Conservation (phyloP, 2,797 vertebrate species). For the Rhodeus uyekii region DNA sequence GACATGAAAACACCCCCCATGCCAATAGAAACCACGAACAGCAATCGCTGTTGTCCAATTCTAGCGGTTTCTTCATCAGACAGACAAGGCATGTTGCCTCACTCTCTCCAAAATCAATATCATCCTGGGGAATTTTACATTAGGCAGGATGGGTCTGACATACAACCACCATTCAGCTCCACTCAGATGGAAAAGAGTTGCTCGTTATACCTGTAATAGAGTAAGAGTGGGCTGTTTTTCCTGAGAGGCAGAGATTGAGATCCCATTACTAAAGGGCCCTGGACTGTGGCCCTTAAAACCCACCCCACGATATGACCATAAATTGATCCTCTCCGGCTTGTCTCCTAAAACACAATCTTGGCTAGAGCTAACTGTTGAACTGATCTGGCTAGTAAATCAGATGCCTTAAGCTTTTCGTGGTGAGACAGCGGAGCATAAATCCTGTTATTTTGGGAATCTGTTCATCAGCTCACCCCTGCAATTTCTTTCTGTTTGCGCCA, state of each 20-base stretch:
- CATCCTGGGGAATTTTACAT: slow-evolving; percentile 11
- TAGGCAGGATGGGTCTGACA: not conserved
- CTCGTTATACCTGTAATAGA: slow-evolving; percentile 39
- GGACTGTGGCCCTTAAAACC: slow-evolving; percentile 23
- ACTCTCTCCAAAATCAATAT: slow-evolving; percentile 28
- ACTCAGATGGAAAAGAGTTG: slow-evolving; percentile 28
- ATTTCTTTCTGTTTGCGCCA: not conserved
- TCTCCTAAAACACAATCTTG: slow-evolving; percentile 28
- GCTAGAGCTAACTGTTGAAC: slow-evolving; percentile 13
- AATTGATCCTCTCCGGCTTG: slow-evolving; percentile 18
- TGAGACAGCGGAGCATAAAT: slow-evolving; percentile 12
- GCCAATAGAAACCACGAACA: not conserved
- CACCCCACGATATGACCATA: slow-evolving; percentile 12
- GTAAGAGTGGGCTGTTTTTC: slow-evolving; percentile 27
- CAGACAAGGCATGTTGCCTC: not conserved
- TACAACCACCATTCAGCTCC: slow-evolving; percentile 21
- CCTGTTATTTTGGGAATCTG: slow-evolving; percentile 8
- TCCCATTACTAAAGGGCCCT: slow-evolving; percentile 4
- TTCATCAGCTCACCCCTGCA: not conserved
- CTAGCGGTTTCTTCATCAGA: slow-evolving; percentile 18
- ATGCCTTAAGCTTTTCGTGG: not conserved
- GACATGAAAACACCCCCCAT: not conserved
- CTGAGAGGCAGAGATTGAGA: slow-evolving; percentile 33
- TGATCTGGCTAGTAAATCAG: slow-evolving; percentile 11
- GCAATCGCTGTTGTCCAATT: slow-evolving; percentile 9